Evolutionary conservation across 2,113 vertebrate genomes (phyloP), one percentile per base, ranked within the genome.

Genomic region (Chloebia gouldiae): DNA sequence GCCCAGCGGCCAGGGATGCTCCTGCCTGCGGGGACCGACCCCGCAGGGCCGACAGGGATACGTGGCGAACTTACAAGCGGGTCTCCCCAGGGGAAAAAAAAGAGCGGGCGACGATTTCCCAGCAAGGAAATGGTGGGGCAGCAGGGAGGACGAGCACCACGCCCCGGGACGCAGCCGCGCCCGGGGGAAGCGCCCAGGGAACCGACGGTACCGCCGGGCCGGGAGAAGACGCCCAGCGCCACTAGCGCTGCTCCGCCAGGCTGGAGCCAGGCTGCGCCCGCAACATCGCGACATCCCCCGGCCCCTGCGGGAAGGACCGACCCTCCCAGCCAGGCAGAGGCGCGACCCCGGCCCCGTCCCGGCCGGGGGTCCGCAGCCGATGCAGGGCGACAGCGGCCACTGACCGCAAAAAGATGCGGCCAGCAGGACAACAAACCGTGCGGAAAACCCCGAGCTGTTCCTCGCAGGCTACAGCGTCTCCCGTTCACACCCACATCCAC

Each of bases 11-110:
- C 12, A 17, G 27, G 20, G 49, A 66, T 21, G 66, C 15, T 68
- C 37, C 45, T 20, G 70, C 56, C 61, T 3, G 70, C 37, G 65
- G 42, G 56, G 51, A 23, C 47, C 5, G 53, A 51, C 7, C 60
- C 68, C 42, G 37, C 13, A 9, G 42, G 60, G 23, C 11, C 61
- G 9, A 27, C 17, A 5, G 40, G 22, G 2, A 17, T 17, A 24
- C 9, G 5, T 1, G 30, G 60, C 14, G n/a, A 69, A 59, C 30
- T 77, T 49, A 21, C 0, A 3, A 21, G 39, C 6, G 33, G 4
- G 16, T 57, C n/a, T 75, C 45, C 37, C 7, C n/a, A n/a, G n/a
- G n/a, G n/a, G n/a, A n/a, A 22, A 27, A n/a, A 23, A 39, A 22
- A 19, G 25, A 37, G 25, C 5, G 5, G 63, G 33, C 7, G 12